Base-by-base conservation (phyloP, 2,113 vertebrate species). In the Cnemophilus loriae region DNA sequence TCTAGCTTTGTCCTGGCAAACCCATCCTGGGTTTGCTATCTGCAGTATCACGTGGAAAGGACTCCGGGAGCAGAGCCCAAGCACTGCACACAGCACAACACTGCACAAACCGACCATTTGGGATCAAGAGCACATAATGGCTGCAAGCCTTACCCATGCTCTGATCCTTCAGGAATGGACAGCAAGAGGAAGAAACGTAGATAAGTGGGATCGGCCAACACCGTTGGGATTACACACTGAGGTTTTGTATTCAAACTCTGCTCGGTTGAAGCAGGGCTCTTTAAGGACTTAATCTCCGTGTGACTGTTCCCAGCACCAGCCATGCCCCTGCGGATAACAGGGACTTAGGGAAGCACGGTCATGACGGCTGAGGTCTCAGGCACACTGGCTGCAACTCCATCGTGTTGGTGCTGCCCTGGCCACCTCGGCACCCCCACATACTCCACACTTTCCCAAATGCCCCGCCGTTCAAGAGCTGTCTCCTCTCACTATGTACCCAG, bases 201-300 rank as follows among this genome's bases (percentile, higher is more conserved):
- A 65, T 37, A 73, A 74, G 68, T 3, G 4, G 56, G n/a, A 73
- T n/a, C 1, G 1, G 39, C 39, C 57, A 46, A 26, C 4, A 2
- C 8, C 0, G 2, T 1, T 35, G 44, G 65, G 81, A 96, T 86
- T 84, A 92, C 86, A 84, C 0, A 0, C 56, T 19, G 35, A 75
- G 63, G 37, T 57, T 94, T 69, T 89, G 65, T 52, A 91, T 91
- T 73, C 68, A 59, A 83, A 76, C 69, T 70, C 42, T 39, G 49
- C 74, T 56, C 3, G 0, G 39, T 4, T 84, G 69, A 49, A 35
- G 37, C 30, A 13, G 75, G 88, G 73, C 46, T 73, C 91, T 97
- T 94, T 82, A 84, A 90, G 71, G 71, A 56, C 33, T 57, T 94
- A 94, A 97, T 95, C 95, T 88, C 94, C 26, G 50, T 88, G 95